Conservation (phyloP, 2,888 invertebrate species). For the Noctua janthina region DNA sequence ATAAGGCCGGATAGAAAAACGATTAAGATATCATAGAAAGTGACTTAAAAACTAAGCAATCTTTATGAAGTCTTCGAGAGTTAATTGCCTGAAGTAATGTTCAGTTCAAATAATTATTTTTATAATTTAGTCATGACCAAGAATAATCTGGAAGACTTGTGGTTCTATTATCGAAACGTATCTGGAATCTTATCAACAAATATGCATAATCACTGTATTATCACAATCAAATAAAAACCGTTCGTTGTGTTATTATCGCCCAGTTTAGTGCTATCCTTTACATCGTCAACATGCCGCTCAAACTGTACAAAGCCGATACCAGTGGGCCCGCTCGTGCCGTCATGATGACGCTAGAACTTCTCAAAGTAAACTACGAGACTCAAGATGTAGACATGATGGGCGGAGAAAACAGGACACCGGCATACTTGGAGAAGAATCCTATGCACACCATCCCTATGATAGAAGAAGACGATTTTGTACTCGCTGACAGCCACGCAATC, state of each 20-base stretch:
- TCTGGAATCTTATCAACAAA: neutral
- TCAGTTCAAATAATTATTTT: neutral
- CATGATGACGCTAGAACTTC: slow-evolving; percentile 69
- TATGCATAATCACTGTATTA: neutral
- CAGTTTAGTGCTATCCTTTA: neutral
- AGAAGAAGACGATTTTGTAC: slow-evolving; percentile 74
- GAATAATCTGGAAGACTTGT: neutral
- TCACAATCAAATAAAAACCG: neutral
- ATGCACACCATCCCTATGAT: slow-evolving; percentile 73
- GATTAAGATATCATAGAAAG: neutral
- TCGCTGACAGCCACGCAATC: slow-evolving; percentile 76
- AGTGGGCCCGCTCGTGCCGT: slow-evolving; percentile 73
- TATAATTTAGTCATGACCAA: neutral
- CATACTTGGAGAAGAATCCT: slow-evolving; percentile 73
- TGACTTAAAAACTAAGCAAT: neutral
- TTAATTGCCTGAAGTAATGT: neutral
- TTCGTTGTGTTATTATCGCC: neutral
- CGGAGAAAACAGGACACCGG: slow-evolving; percentile 68
- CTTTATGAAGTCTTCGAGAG: neutral
- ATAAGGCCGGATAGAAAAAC: neutral
- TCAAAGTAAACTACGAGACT: slow-evolving; percentile 69
- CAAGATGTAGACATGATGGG: slow-evolving; percentile 55
- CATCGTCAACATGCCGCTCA: slow-evolving; percentile 31
- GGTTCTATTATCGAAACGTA: neutral
- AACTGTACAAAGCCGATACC: slow-evolving; percentile 67